phyloP scores from a whole-genome alignment of 2,113 vertebrate genomes.

The Gambusia affinis region DNA sequence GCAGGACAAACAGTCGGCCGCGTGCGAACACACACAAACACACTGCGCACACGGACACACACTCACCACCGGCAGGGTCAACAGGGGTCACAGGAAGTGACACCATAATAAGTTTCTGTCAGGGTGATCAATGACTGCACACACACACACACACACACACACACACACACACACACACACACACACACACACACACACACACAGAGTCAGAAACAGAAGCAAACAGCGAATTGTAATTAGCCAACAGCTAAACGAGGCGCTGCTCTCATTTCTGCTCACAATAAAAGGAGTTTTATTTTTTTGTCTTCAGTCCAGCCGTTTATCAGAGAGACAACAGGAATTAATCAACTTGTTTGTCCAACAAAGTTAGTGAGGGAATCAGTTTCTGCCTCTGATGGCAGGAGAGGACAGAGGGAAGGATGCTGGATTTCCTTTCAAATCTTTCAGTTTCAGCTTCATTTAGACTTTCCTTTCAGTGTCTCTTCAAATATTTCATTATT shows the following conservation, averaged over 20 bases:
- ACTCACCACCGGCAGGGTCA: constrained; percentile 50
- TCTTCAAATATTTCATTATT: no score
- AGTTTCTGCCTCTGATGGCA: constrained; percentile 37
- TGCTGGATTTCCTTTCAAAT: not conserved
- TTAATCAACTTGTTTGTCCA: constrained; percentile 71
- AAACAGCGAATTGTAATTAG: constrained; percentile 56
- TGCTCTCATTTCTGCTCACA: constrained; percentile 51
- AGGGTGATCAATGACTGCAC: constrained; percentile 69
- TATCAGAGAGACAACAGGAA: constrained; percentile 64
- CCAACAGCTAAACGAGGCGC: constrained; percentile 40
- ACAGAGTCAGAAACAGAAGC: constrained; percentile 2
- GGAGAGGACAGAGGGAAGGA: not conserved
- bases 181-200: constrained; percentile 42
- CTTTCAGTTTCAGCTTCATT: no score
- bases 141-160: constrained; percentile 48
- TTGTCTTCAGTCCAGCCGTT: constrained; percentile 31
- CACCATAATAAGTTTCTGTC: constrained; percentile 73
- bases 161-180: constrained; percentile 48
- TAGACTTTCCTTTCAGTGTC: no score
- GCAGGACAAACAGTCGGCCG: constrained; percentile 49
- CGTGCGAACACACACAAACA: constrained; percentile 14
- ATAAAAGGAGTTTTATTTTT: constrained; percentile 30
- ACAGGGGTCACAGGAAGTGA: constrained; percentile 49
- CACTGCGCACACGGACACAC: constrained; percentile 39
- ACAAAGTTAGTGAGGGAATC: constrained; percentile 64